phyloP scores from a whole-genome alignment of 1,140 invertebrate species.

The Philotrypesis tridentata region DNA sequence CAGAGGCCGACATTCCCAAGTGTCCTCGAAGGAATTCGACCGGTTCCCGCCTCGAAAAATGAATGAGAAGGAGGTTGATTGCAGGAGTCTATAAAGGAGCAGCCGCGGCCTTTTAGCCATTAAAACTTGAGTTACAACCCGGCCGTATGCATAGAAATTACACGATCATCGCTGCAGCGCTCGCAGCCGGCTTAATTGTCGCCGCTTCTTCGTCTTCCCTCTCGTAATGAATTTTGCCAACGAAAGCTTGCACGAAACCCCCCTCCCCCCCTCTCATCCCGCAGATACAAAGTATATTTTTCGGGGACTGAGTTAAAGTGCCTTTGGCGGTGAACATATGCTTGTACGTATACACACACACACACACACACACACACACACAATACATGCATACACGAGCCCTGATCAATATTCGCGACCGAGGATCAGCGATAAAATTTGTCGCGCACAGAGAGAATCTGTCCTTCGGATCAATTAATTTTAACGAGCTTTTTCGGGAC shows the following conservation, averaged over 20 bases:
- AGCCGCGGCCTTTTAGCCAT: constrained; percentile 6
- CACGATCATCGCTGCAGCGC: constrained; percentile 28
- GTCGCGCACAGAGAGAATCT: neutral
- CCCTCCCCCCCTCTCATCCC: too few relatives aligned
- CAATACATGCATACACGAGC: neutral
- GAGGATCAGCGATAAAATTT: neutral
- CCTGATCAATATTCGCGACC: neutral
- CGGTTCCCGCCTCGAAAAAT: constrained; percentile 46
- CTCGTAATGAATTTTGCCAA: constrained; percentile 25
- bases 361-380: too few relatives aligned
- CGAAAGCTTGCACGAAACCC: neutral
- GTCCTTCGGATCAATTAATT: neutral
- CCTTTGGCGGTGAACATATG: neutral
- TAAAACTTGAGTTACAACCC: constrained; percentile 38
- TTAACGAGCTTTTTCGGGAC: neutral
- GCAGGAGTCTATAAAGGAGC: constrained; percentile 33
- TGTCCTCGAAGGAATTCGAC: constrained; percentile 44
- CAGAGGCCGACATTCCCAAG: neutral
- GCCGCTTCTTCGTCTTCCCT: neutral
- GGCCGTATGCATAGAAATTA: constrained; percentile 44
- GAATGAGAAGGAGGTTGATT: constrained; percentile 41
- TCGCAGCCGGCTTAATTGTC: constrained; percentile 4
- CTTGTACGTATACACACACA: too few relatives aligned
- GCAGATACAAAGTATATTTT: neutral
- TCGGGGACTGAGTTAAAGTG: neutral